phyloP scores from a whole-genome alignment of 2,888 invertebrate genomes.

The Sabatieria punctata region DNA sequence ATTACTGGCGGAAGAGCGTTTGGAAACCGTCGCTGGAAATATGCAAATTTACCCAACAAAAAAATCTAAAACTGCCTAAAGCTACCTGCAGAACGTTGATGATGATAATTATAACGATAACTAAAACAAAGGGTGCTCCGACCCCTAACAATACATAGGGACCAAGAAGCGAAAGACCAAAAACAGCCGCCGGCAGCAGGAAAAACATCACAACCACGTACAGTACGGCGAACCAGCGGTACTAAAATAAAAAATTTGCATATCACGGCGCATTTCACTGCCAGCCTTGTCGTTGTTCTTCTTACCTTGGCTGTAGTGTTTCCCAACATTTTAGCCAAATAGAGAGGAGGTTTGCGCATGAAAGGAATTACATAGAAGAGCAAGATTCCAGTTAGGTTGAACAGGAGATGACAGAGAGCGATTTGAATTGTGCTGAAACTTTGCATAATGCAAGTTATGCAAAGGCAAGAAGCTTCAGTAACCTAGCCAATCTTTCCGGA shows the following conservation, averaged over 20 bases:
- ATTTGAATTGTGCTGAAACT: slow-evolving; percentile 36
- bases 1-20: too few species aligned
- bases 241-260: slow-evolving; percentile 31
- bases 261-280: too few species aligned
- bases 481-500: slow-evolving; percentile 26
- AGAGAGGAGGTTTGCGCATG: slow-evolving; percentile 37
- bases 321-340: slow-evolving; percentile 39
- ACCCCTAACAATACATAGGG: slow-evolving; percentile 21
- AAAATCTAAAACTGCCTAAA: too few species aligned
- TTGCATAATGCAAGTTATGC: too few species aligned
- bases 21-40: too few species aligned
- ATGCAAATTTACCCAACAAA: too few species aligned
- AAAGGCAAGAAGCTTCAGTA: too few species aligned
- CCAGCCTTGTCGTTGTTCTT: too few species aligned
- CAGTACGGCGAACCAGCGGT: slow-evolving; percentile 40
- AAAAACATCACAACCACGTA: slow-evolving; percentile 30
- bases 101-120: slow-evolving; percentile 19
- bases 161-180: slow-evolving; percentile 31
- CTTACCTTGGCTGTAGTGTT: slow-evolving; percentile 38
- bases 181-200: slow-evolving; percentile 28
- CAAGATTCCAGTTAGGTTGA: slow-evolving; percentile 39
- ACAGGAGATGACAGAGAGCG: slow-evolving; percentile 43
- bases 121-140: slow-evolving; percentile 17
- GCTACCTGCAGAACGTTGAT: slow-evolving; percentile 32
- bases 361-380: slow-evolving; percentile 42